These are phyloP conservation scores for Taeniopygia guttata DNA, from an alignment of 2,797 vertebrate species.

Conservation along the genomic window DNA sequence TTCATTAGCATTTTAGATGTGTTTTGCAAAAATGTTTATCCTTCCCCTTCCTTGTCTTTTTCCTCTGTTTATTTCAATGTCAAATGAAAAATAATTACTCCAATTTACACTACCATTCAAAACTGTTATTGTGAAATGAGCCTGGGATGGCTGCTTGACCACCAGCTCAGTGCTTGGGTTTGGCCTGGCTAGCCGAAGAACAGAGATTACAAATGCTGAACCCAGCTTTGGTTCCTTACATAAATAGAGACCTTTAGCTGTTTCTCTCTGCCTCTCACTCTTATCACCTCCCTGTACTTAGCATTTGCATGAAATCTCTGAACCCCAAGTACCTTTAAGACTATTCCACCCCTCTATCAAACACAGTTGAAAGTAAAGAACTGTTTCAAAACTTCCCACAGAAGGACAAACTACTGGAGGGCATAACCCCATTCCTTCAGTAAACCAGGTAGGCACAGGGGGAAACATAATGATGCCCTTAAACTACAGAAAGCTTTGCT, in stretches of 20 bases:
- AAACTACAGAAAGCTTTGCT: neutral
- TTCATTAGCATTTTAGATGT: neutral
- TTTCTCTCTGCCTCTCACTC: neutral
- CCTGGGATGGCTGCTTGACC: neutral
- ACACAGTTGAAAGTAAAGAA: neutral
- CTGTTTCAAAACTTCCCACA: neutral
- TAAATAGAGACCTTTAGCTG: neutral
- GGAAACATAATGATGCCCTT: neutral
- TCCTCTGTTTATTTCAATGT: slow-evolving; percentile 33
- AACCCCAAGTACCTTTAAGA: neutral
- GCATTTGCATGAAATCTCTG: neutral
- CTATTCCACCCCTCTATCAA: neutral
- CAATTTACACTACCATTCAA: neutral
- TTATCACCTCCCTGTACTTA: neutral
- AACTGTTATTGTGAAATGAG: neutral
- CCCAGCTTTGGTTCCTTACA: neutral
- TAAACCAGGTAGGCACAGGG: neutral
- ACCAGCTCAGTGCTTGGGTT: neutral
- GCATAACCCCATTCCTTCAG: neutral
- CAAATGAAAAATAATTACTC: slow-evolving; percentile 21
- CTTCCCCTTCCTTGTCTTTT: slow-evolving; percentile 40
- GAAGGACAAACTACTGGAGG: neutral
- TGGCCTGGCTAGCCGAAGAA: neutral
- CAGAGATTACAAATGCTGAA: neutral
- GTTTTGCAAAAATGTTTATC: slow-evolving; percentile 39